Conservation (phyloP, 2,113 vertebrate genomes). For the Podocnemis expansa region DNA sequence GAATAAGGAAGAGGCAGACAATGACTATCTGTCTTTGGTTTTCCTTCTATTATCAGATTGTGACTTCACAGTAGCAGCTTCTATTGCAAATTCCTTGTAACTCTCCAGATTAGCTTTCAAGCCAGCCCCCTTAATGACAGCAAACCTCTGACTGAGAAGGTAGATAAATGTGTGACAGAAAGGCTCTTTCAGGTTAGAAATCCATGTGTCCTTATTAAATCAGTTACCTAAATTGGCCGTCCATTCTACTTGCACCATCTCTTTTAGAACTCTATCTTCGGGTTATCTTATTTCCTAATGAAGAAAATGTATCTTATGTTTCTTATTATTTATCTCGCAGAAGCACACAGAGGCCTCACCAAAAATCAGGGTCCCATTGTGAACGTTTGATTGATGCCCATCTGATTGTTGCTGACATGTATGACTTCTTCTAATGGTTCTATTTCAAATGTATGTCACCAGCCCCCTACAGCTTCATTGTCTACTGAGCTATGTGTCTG, state of each 20-base stretch:
- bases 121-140: background rate
- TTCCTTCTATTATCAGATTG: conserved; percentile 50
- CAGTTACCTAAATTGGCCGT: background rate
- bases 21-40: conserved; percentile 25
- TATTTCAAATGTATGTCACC: background rate
- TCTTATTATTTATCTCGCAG: background rate
- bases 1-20: conserved; percentile 34
- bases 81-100: conserved; percentile 21
- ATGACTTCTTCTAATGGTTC: background rate
- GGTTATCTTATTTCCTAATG: background rate
- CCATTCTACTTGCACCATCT: background rate
- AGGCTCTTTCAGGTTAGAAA: background rate
- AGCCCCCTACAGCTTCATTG: background rate
- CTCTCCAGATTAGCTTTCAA: conserved; percentile 10
- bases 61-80: conserved; percentile 27
- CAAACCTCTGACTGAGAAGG: background rate
- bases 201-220: background rate
- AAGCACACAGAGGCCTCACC: background rate
- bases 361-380: background rate
- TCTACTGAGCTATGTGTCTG: background rate
- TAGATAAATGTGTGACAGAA: background rate
- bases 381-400: background rate
- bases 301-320: background rate
- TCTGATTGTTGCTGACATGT: background rate
- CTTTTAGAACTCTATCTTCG: background rate